These are phyloP conservation scores for Ochropleura plecta DNA, from an alignment of 2,888 invertebrate genomes.

Conservation along the genomic window DNA sequence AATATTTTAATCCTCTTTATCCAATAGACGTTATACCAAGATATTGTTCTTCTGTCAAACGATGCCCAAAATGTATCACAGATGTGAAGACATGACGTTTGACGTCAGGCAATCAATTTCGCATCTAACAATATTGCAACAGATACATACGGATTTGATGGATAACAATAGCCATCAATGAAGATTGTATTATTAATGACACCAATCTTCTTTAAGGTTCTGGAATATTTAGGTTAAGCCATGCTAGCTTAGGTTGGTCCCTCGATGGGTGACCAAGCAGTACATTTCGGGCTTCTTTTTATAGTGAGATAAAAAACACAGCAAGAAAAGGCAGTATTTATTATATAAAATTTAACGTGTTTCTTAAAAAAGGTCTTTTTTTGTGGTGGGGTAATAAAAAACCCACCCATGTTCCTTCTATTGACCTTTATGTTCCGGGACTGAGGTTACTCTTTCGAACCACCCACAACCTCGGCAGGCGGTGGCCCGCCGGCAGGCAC, in stretches of 20 bases:
- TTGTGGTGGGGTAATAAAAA: too few species aligned
- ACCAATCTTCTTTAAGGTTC: background rate
- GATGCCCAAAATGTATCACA: constrained; percentile 17
- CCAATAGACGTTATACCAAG: background rate
- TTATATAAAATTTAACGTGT: background rate
- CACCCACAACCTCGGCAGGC: too few species aligned
- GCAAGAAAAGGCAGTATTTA: background rate
- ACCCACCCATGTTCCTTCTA: too few species aligned
- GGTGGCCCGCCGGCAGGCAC: too few species aligned
- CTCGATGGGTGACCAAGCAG: too few species aligned
- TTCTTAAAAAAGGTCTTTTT: background rate
- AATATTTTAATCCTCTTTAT: too few species aligned
- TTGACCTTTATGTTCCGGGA: too few species aligned
- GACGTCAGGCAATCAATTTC: constrained; percentile 40
- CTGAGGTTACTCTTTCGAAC: too few species aligned
- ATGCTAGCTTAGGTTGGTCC: too few species aligned
- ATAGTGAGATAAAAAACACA: background rate
- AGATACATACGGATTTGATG: constrained; percentile 30
- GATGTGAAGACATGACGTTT: constrained; percentile 40
- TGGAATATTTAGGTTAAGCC: background rate
- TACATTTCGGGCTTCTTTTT: background rate
- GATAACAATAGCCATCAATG: constrained; percentile 31
- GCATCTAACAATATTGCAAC: constrained; percentile 41
- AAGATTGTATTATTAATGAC: constrained; percentile 34
- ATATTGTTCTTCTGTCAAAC: constrained; percentile 10